Base-by-base conservation (phyloP, 2,888 invertebrate genomes). In the Polietes domitor region DNA sequence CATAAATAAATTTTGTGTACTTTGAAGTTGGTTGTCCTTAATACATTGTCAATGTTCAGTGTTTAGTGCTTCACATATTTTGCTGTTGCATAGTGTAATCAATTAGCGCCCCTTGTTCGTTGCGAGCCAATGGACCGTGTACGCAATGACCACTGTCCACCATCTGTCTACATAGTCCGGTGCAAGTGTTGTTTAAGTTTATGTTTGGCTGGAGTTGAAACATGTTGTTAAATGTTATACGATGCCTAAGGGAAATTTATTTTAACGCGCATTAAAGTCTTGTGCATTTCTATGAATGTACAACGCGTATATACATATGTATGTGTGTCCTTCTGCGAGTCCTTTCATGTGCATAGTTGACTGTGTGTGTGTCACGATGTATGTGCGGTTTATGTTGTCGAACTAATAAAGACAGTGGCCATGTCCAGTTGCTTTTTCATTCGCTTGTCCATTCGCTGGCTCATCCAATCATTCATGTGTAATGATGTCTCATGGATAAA, bases 221-320 rank as follows among this genome's bases (percentile, higher is more conserved):
- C 77, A 81, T 81, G 84, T 76, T 61, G 81, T 47, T 78, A 79
- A 82, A 78, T 81, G 68, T 61, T 79, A 65, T 76, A 80, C 61
- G 74, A 82, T 82, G 65, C 85, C 85, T 77, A 19, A 28, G 85
- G 85, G 85, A 85, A 85, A 85, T 85, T 80, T 85, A 77, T 77
- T 85, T 82, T 85, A 77, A 75, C 83, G 83, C 74, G 80, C 53
- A 77, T 72, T 83, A 77, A 80, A 80, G 63, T 75, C 71, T 75
- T 77, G 68, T 83, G 77, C 58, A 70, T 61, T 17, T 78, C 61
- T 61, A 19, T 58, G 77, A 19, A n/a, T 61, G 61, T 61, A 24
- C n/a, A n/a, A n/a, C 61, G 37, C 19, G 21, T 43, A 15, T 68
- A 19, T 68, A 41, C 37, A 24, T 24, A 12, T 37, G 37, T 37